Base-by-base conservation (phyloP, 2,797 vertebrate genomes). In the Protosalanx chinensis region DNA sequence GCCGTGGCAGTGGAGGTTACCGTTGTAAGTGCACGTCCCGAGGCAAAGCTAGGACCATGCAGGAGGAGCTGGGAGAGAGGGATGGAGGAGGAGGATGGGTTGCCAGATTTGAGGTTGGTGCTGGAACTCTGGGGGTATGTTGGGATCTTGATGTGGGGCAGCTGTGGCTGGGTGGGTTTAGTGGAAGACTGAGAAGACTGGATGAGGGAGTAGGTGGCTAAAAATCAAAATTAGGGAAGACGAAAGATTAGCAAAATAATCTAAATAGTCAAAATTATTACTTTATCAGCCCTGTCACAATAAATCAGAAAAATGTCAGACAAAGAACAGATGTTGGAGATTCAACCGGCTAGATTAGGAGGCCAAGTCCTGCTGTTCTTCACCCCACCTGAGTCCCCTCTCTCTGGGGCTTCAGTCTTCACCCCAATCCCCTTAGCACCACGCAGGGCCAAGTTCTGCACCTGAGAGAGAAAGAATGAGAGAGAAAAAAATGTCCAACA, bases 401-500 rank as follows among this genome's bases (percentile, higher is more conserved):
- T 94, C 82, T 71, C 91, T 62, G 88, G 93, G 16, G 84, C 87
- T 79, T 93, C 92, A 0, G 88, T 89, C 83, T 94, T 94, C 30
- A 71, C 91, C 64, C 79, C 90, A 15, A 86, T 77, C 5, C 78
- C 90, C 81, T 64, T 94, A 76, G 88, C 91, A 46, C 93, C 94
- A 75, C 96, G 90, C 82, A 98, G 86, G 67, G 96, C 95, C 61
- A 98, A 88, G 81, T 98, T 98, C 93, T 99, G 97, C 72, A 93
- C 96, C 96, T 93, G 18, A 2, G 5, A 3, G 30, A 64, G 7
- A n/a, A 2, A n/a, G 23, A 49, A 1, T 49, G 23, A 53, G 57
- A 60, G 32, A 69, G 27, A n/a, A 61, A 13, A 58, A 16, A 1
- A 27, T 5, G 0, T 27, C 64, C 15, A 23, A 27, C 23, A 30